Conservation (phyloP, 30 jellyfish, hydroid and myxozoan genomes). For the Pelagia noctiluca region DNA sequence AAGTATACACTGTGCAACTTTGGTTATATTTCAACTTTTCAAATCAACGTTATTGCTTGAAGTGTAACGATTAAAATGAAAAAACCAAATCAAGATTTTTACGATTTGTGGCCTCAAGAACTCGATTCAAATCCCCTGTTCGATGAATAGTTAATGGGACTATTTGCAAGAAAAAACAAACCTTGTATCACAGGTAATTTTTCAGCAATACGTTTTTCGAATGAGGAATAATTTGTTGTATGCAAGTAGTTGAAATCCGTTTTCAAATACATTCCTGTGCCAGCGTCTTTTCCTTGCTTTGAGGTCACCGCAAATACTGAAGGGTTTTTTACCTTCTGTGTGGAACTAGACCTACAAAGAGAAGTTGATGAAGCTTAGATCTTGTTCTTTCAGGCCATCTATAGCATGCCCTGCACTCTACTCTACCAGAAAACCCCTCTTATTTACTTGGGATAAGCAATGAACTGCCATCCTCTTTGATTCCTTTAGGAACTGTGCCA, state of each 20-base stretch:
- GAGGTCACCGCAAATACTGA: constrained; percentile 63
- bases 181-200: too few relatives aligned
- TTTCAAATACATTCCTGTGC: constrained; percentile 42
- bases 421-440: not conserved
- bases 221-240: constrained; percentile 1
- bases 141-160: too few relatives aligned
- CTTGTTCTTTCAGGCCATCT: not conserved
- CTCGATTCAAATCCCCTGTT: too few relatives aligned
- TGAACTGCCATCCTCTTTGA: not conserved
- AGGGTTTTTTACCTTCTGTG: constrained; percentile 16
- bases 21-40: too few relatives aligned
- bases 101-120: too few relatives aligned
- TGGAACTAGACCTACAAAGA: constrained; percentile 1
- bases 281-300: constrained; percentile 66
- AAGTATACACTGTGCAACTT: too few relatives aligned
- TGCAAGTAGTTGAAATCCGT: constrained; percentile 56
- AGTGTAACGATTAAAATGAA: too few relatives aligned
- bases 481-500: not conserved
- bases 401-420: not conserved
- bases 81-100: too few relatives aligned
- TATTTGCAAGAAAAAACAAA: too few relatives aligned
- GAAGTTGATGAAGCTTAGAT: not conserved
- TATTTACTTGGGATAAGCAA: not conserved
- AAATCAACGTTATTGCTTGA: too few relatives aligned
- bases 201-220: too few relatives aligned